Percentiles rank a stretch among this genome's conserved stretches.
phyloP scores from a whole-genome alignment of 2,113 vertebrate species.

The Erythrolamprus reginae region DNA sequence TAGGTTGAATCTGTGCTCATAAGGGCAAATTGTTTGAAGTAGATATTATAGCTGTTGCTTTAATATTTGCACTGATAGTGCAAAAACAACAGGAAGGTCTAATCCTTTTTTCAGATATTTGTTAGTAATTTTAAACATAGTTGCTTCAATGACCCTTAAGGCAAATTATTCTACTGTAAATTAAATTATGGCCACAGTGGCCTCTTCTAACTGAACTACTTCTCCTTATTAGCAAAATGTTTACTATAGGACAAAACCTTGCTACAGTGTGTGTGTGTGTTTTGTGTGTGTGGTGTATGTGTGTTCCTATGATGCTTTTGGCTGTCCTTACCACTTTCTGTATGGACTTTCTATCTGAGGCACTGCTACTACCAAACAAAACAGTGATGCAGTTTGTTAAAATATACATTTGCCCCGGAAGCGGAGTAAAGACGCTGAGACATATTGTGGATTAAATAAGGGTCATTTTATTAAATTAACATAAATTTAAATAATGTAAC shows the following conservation, averaged over 20 bases:
- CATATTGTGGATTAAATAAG: too few relatives aligned
- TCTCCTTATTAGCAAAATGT: background rate
- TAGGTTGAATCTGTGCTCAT: slow-evolving; percentile 9
- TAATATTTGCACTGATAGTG: background rate
- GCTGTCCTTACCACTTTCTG: too few relatives aligned
- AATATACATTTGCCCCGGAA: too few relatives aligned
- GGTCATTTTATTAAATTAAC: too few relatives aligned
- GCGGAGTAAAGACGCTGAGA: too few relatives aligned
- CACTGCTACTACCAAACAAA: too few relatives aligned
- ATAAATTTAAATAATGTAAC: too few relatives aligned
- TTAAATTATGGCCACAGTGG: slow-evolving; percentile 1
- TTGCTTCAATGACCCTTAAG: background rate
- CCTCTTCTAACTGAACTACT: background rate
- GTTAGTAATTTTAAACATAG: background rate
- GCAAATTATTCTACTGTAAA: background rate
- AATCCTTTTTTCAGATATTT: background rate
- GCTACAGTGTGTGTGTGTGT: too few relatives aligned
- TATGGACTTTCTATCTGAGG: too few relatives aligned
- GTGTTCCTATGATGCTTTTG: too few relatives aligned
- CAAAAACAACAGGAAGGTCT: background rate
- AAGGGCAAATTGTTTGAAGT: background rate
- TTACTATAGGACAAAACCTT: background rate
- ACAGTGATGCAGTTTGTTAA: too few relatives aligned
- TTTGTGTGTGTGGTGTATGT: too few relatives aligned
- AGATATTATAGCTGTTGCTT: slow-evolving; percentile 1